phyloP scores from a whole-genome alignment of 2,888 invertebrate species.

The Eulithis testata region DNA sequence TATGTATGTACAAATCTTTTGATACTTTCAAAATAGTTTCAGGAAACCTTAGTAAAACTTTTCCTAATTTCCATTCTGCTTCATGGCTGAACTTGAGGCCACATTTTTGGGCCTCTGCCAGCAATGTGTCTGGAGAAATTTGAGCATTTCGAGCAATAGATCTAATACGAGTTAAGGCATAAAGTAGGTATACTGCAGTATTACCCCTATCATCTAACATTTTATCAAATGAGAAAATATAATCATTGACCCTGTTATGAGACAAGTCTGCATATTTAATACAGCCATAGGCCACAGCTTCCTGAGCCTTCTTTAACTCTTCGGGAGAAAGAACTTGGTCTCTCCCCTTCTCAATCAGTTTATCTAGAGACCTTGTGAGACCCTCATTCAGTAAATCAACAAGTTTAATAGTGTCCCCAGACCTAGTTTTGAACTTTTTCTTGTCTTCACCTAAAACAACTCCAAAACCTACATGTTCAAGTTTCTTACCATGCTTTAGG shows the following conservation, averaged over 20 bases:
- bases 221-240: slow-evolving; percentile 99
- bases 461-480: slow-evolving; percentile 98
- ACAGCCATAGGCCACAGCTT: slow-evolving; percentile 98
- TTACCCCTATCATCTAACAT: slow-evolving; percentile 99
- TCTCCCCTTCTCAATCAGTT: slow-evolving; percentile 93
- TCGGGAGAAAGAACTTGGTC: slow-evolving; percentile 92
- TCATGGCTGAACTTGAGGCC: slow-evolving; percentile 91
- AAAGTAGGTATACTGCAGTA: slow-evolving; percentile 98
- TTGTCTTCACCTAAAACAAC: slow-evolving; percentile 99
- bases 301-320: slow-evolving; percentile 93
- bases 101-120: slow-evolving; percentile 84
- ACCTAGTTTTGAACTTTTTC: slow-evolving; percentile 99
- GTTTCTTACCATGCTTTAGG: slow-evolving; percentile 85
- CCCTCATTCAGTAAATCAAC: slow-evolving; percentile 96
- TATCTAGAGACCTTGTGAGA: slow-evolving; percentile 91
- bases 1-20: slow-evolving; percentile 92
- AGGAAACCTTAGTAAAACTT: slow-evolving; percentile 93
- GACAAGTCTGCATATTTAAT: slow-evolving; percentile 99
- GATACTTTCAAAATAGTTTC: slow-evolving; percentile 93
- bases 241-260: slow-evolving; percentile 96
- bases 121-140: slow-evolving; percentile 85
- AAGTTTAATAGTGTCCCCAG: slow-evolving; percentile 97
- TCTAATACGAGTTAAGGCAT: slow-evolving; percentile 96
- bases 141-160: slow-evolving; percentile 94
- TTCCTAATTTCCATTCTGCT: slow-evolving; percentile 97